These are phyloP conservation scores for Heloderma charlesbogerti DNA, from an alignment of 2,113 vertebrate genomes.

Conservation along the genomic window DNA sequence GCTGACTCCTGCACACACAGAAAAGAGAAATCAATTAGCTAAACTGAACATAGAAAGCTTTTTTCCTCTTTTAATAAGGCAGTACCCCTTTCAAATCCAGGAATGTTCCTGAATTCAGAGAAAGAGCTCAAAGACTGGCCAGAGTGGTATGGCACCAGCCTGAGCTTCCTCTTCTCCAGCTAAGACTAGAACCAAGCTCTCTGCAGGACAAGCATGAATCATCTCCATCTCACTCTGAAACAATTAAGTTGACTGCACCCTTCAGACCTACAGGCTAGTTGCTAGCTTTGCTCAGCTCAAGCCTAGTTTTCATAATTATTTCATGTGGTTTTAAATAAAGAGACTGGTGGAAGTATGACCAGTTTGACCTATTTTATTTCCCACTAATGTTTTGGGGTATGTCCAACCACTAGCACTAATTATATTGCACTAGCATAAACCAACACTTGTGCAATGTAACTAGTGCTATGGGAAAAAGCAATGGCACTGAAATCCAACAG, in stretches of 20 bases:
- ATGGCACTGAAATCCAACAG: no score
- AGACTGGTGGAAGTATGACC: not conserved
- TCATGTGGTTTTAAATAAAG: not conserved
- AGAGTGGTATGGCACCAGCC: not conserved
- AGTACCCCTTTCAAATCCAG: not conserved
- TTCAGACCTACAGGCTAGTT: not conserved
- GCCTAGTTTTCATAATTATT: not conserved
- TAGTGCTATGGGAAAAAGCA: no score
- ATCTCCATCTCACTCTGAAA: not conserved
- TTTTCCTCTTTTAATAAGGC: not conserved
- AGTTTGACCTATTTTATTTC: not conserved
- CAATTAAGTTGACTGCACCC: not conserved
- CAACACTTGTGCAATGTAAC: no score
- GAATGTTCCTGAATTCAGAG: not conserved
- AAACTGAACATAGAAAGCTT: not conserved
- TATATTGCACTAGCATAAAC: no score
- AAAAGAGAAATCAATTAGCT: conserved; percentile 21
- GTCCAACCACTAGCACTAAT: no score
- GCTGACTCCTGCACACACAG: conserved; percentile 87
- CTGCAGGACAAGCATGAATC: no score
- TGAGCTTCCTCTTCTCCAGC: not conserved
- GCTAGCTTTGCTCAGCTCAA: not conserved
- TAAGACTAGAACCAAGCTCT: not conserved
- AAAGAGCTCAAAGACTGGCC: no score
- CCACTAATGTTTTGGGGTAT: not conserved